Percentiles rank a stretch among this genome's conserved stretches.
These are phyloP conservation scores for Eupelmus urozonus DNA, from an alignment of 2,888 invertebrate genomes.

Conservation along the genomic window DNA sequence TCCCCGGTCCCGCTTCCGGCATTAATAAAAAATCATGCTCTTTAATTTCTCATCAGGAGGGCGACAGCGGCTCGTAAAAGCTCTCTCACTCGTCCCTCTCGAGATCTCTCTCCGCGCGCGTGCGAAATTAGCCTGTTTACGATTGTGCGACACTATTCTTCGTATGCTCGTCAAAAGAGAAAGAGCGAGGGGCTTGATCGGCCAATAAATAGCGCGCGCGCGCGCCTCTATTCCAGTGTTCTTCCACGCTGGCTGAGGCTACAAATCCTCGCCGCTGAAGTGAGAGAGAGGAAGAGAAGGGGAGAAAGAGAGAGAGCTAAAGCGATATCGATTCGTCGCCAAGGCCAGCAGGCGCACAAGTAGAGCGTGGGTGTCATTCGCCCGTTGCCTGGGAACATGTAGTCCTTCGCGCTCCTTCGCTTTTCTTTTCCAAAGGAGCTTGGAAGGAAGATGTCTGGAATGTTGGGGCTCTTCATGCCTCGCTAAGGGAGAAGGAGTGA, in stretches of 20 bases:
- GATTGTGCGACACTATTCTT: constrained; percentile 39
- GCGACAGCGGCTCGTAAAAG: constrained; percentile 11
- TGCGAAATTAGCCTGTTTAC: constrained; percentile 53
- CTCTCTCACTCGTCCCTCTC: not conserved
- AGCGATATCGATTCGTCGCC: constrained; percentile 42
- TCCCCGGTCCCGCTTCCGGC: not conserved
- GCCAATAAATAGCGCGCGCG: constrained; percentile 45
- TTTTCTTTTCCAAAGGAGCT: constrained; percentile 1
- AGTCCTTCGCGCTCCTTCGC: not conserved
- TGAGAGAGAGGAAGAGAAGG: no score
- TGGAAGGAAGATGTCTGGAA: no score
- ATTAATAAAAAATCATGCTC: constrained; percentile 36
- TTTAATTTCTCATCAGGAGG: constrained; percentile 44
- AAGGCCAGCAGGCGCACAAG: constrained; percentile 23
- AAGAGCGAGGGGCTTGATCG: constrained; percentile 53
- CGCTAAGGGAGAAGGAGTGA: not conserved
- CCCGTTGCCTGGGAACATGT: constrained; percentile 24
- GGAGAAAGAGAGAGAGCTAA: no score
- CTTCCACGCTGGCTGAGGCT: not conserved
- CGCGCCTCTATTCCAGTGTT: not conserved
- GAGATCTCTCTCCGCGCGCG: not conserved
- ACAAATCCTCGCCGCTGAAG: constrained; percentile 22
- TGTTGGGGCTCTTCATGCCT: not conserved
- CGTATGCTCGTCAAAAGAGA: constrained; percentile 34
- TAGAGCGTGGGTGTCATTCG: constrained; percentile 31